These are phyloP conservation scores for Bovichtus variegatus DNA, from an alignment of 2,797 vertebrate genomes.

Conservation along the genomic window DNA sequence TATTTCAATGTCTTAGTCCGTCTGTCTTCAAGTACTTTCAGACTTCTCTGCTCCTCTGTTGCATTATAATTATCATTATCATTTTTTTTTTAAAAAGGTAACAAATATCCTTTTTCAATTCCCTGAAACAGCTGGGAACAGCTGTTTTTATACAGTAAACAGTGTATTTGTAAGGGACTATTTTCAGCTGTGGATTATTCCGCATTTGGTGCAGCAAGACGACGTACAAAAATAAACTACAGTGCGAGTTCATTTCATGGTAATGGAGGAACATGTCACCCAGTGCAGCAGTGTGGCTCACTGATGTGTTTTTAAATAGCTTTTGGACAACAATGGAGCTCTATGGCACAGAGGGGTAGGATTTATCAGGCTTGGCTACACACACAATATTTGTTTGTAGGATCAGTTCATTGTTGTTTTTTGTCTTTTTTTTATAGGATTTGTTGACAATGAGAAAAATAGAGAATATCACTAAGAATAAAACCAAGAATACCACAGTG, in stretches of 20 bases:
- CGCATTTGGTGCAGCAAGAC: constrained; percentile 4
- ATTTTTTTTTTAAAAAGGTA: too few relatives aligned
- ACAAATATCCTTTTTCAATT: not conserved
- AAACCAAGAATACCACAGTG: too few relatives aligned
- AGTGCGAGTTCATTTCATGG: not conserved
- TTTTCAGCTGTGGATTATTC: constrained; percentile 30
- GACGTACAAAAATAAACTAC: constrained; percentile 1
- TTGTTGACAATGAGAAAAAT: not conserved
- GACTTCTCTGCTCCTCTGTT: not conserved
- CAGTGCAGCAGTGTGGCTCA: too few relatives aligned
- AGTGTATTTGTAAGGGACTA: not conserved
- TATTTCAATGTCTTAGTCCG: too few relatives aligned
- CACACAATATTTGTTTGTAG: not conserved
- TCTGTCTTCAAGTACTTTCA: too few relatives aligned
- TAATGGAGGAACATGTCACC: constrained; percentile 2
- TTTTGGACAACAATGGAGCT: not conserved
- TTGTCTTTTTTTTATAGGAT: not conserved
- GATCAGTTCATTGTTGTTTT: not conserved
- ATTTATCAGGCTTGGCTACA: not conserved
- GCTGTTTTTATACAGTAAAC: constrained; percentile 11
- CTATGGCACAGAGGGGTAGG: not conserved
- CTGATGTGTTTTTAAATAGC: not conserved
- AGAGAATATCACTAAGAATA: not conserved
- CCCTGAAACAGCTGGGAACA: not conserved
- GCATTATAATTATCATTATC: too few relatives aligned